Conservation (phyloP, 2,888 invertebrate species). For the Noctua janthina region DNA sequence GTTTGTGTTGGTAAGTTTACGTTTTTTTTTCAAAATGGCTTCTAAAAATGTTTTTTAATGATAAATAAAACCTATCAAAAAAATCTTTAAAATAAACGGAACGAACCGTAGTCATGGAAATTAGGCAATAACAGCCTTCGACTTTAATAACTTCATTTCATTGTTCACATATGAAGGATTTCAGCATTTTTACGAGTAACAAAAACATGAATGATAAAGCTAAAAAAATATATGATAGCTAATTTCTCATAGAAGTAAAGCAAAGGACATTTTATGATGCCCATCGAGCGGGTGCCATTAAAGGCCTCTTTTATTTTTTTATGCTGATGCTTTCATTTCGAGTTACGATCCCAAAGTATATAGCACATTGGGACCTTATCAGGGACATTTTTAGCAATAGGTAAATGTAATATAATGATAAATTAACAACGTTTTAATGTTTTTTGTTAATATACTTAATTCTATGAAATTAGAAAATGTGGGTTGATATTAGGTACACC, state of each 20-base stretch:
- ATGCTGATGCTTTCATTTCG: conserved; percentile 53
- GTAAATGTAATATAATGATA: conserved; percentile 3
- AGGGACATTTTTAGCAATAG: conserved; percentile 12
- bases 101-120: not conserved
- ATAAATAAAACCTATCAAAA: not conserved
- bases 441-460: too few species aligned
- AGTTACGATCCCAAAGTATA: conserved; percentile 49
- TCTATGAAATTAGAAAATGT: too few species aligned
- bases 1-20: too few species aligned
- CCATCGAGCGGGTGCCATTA: conserved; percentile 45
- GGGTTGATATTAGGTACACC: too few species aligned
- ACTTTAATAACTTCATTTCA: not conserved
- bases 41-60: too few species aligned
- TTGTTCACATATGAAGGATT: not conserved
- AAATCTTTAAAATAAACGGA: not conserved
- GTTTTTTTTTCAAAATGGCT: too few species aligned
- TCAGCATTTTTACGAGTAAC: not conserved
- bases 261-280: conserved; percentile 48
- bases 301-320: conserved; percentile 52
- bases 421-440: not conserved
- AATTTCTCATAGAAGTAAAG: conserved; percentile 47
- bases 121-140: not conserved
- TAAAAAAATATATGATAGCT: conserved; percentile 38
- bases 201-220: conserved; percentile 19
- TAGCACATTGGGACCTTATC: conserved; percentile 20